A percentile compares a stretch with the other conserved stretches of the same genome.
Conservation (phyloP, 2,888 invertebrate species). For the Odontocolon sp. region DNA sequence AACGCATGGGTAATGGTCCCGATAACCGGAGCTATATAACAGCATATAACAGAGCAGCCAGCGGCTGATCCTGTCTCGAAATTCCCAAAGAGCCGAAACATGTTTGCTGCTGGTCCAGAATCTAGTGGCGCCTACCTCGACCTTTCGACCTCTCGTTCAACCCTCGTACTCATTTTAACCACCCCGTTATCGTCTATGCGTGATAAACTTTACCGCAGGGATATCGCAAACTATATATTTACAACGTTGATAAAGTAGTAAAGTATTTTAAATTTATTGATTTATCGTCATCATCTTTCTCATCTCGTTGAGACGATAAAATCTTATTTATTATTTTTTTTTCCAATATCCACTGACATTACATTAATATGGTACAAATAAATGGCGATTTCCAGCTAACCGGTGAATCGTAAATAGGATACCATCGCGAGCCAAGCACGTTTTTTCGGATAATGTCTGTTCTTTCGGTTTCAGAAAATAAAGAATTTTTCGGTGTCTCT, state of each 20-base stretch:
- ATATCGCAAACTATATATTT: neutral
- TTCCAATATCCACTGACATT: conserved; percentile 22
- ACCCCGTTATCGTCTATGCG: neutral
- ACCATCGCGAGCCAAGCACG: neutral
- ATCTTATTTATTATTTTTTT: conserved; percentile 33
- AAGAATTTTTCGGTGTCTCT: neutral
- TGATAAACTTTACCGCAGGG: conserved; percentile 14
- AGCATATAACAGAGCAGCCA: no score
- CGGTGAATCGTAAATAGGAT: neutral
- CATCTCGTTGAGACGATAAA: neutral
- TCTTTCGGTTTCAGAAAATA: neutral
- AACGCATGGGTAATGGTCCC: conserved; percentile 57
- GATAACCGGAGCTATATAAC: conserved; percentile 59
- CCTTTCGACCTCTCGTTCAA: neutral
- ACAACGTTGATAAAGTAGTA: neutral
- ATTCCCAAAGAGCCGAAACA: conserved; percentile 37
- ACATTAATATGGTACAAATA: conserved; percentile 20
- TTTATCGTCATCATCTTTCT: neutral
- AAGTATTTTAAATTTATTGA: neutral
- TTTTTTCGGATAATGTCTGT: neutral
- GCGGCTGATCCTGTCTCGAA: conserved; percentile 2
- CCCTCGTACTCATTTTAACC: neutral
- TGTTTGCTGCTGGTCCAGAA: conserved; percentile 23
- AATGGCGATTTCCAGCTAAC: conserved; percentile 1
- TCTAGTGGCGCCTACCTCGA: neutral